Percentiles rank a stretch among this genome's conserved stretches.
These are phyloP conservation scores for Neosalanx taihuensis DNA, from an alignment of 2,797 vertebrate species.

Conservation along the genomic window DNA sequence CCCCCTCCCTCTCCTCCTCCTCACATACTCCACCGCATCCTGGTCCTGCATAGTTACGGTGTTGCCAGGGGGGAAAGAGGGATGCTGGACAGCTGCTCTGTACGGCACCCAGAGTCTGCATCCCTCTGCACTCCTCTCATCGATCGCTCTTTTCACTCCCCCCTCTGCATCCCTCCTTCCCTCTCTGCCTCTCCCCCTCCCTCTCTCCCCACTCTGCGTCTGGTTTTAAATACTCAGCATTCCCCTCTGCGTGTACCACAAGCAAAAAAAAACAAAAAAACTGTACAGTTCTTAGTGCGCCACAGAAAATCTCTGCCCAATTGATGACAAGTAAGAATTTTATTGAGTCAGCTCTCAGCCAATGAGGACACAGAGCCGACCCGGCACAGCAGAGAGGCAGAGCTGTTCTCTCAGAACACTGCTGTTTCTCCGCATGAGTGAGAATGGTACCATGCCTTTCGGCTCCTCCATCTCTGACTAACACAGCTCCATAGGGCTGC, in stretches of 20 bases:
- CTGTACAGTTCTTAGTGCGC: slow-evolving; percentile 62
- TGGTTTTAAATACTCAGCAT: slow-evolving; percentile 72
- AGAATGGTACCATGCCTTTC: slow-evolving; percentile 61
- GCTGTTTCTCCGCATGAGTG: slow-evolving; percentile 60
- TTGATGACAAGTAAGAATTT: slow-evolving; percentile 61
- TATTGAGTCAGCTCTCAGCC: slow-evolving; percentile 65
- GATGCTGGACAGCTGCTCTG: slow-evolving; percentile 33
- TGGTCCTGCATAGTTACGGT: slow-evolving; percentile 43
- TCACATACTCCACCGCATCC: slow-evolving; percentile 49
- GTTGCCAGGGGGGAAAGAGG: slow-evolving; percentile 6
- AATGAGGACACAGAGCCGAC: slow-evolving; percentile 72
- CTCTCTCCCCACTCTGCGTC: slow-evolving; percentile 46
- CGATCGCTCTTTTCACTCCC: slow-evolving; percentile 26
- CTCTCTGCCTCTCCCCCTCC: slow-evolving; percentile 1
- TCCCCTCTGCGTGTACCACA: slow-evolving; percentile 46
- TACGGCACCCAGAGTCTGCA: slow-evolving; percentile 38
- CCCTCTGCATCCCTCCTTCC: slow-evolving; percentile 8
- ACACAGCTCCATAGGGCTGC: slow-evolving; percentile 39
- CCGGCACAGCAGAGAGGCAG: slow-evolving; percentile 75
- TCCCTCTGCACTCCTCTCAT: slow-evolving; percentile 25
- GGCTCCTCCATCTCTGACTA: slow-evolving; percentile 50
- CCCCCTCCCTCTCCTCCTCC: background rate
- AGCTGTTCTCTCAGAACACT: slow-evolving; percentile 59
- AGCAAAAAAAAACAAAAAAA: slow-evolving; percentile 33
- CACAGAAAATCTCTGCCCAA: slow-evolving; percentile 57